A percentile compares a stretch with the other conserved stretches of the same genome.
Conservation (phyloP, 2,113 vertebrate genomes). For the Agapornis roseicollis region DNA sequence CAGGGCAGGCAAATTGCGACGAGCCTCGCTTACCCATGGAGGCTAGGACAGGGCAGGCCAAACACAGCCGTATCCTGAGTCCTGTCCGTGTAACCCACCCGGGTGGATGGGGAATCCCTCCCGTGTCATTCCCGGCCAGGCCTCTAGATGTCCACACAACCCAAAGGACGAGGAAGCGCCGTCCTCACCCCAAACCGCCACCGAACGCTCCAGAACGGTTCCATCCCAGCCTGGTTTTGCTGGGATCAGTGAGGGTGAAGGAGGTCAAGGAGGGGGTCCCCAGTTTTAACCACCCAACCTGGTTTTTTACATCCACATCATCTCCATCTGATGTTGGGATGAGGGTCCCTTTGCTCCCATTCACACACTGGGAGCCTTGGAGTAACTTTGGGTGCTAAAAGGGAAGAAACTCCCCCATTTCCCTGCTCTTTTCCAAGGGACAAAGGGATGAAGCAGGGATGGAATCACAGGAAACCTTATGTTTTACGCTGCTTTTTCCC, state of each 20-base stretch:
- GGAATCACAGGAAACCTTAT: not conserved
- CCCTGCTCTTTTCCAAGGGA: not conserved
- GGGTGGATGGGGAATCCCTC: not conserved
- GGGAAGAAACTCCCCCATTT: not conserved
- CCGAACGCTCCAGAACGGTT: rapidly evolving
- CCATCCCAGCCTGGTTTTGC: too few relatives aligned
- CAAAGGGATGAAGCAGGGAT: not conserved
- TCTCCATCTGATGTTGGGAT: not conserved
- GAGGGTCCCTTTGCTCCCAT: not conserved
- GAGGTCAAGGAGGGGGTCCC: not conserved
- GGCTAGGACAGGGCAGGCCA: rapidly evolving
- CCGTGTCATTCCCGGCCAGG: not conserved
- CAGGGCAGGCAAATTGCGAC: rapidly evolving
- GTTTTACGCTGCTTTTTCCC: not conserved
- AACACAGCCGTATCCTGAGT: rapidly evolving
- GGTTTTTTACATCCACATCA: not conserved
- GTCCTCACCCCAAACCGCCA: not conserved
- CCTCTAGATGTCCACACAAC: constrained; percentile 26
- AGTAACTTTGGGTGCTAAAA: not conserved
- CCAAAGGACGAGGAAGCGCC: not conserved
- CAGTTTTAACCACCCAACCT: not conserved
- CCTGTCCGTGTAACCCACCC: rapidly evolving
- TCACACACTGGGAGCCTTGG: not conserved
- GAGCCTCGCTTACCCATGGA: not conserved
- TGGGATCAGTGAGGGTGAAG: not conserved